phyloP scores from a whole-genome alignment of 2,797 vertebrate genomes.

The Chiloscyllium punctatum region DNA sequence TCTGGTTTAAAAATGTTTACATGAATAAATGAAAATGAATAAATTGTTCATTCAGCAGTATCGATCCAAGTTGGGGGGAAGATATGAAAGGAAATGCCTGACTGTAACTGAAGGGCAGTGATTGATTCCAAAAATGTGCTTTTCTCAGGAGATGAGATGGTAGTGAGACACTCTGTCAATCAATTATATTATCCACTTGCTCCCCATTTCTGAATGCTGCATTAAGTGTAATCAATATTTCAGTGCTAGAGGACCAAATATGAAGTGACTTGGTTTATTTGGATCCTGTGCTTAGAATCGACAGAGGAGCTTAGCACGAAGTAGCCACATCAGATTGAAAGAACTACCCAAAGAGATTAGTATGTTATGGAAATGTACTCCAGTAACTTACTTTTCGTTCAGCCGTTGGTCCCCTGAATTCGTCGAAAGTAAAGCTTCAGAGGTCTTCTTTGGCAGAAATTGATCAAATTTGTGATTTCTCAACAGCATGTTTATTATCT shows the following conservation, averaged over 20 bases:
- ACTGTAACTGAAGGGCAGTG: not conserved
- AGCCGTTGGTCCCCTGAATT: not conserved
- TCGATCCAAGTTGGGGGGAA: not conserved
- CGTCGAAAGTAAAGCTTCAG: not conserved
- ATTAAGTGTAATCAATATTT: not conserved
- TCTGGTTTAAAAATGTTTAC: not conserved
- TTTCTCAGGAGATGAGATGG: not conserved
- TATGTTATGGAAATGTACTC: not conserved
- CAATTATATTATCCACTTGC: not conserved
- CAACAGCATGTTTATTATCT: not conserved
- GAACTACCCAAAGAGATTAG: not conserved
- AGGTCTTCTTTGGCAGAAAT: not conserved
- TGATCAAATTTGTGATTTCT: not conserved
- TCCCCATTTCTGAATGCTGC: not conserved
- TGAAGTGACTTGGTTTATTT: not conserved
- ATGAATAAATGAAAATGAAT: not conserved
- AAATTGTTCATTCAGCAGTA: not conserved
- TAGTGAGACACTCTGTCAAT: not conserved
- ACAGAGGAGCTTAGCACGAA: not conserved
- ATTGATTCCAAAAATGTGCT: not conserved
- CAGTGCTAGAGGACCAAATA: not conserved
- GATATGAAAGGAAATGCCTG: not conserved
- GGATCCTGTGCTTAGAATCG: not conserved
- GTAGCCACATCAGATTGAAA: not conserved
- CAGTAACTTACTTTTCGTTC: slow-evolving; percentile 18